Evolutionary conservation across 2,797 vertebrate genomes (phyloP), one percentile per base, ranked within the genome.

Genomic region (Spheniscus humboldti): DNA sequence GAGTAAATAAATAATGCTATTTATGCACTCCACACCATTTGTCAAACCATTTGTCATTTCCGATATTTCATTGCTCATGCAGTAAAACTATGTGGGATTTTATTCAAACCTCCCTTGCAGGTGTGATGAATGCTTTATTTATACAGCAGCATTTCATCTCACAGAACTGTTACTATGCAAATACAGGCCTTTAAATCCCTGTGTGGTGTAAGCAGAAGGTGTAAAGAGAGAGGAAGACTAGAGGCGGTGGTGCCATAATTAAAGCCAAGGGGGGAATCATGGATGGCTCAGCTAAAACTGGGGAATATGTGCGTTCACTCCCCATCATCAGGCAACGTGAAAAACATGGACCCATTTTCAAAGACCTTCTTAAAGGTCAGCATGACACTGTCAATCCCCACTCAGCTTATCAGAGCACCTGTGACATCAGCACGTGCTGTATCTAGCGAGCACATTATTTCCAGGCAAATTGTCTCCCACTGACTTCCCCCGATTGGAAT

Each of bases 1-100:
- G 30, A 91, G 86, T 93, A 95, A 96, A 96, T 93, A 96, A 96
- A 96, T 96, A 96, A 93, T 23, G 68, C 43, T 90, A 55, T 85
- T 95, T 87, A 90, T 82, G 88, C 84, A 86, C 71, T 66, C 45
- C 86, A 55, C 88, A 63, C 71, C 59, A 68, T 93, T 93, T 96
- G 86, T 86, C 95, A 95, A 86, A 13, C 64, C 83, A 86, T 96
- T 96, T 95, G 92, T 94, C 92, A 92, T 80, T 91, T 71, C 90
- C 6, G 18, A 91, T 89, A 63, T 94, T 86, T 83, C 97, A 62
- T 5, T 79, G 64, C 84, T 94, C 83, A 68, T 22, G 86, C 86
- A 83, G 88, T 76, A 89, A 77, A 94, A 87, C 71, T 82, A 73
- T 11, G 53, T 59, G n/a, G 68, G 84, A 62, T 91, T 94, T 93